Conservation (phyloP, 2,113 vertebrate species). For the Strigops habroptila region DNA sequence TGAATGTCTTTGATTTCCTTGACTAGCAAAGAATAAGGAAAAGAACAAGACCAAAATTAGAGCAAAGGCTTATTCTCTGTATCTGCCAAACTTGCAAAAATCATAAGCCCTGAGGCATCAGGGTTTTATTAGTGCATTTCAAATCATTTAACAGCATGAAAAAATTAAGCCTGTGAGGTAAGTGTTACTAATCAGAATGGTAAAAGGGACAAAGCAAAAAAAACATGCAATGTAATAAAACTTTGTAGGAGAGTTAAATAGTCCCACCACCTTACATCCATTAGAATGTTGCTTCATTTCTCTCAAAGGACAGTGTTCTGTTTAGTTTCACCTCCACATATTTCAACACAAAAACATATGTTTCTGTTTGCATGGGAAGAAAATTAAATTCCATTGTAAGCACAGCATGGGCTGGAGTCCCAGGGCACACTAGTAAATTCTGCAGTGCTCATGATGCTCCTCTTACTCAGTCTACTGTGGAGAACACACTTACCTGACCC, state of each 20-base stretch:
- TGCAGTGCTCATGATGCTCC: not conserved
- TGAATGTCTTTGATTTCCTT: not conserved
- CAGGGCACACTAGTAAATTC: not conserved
- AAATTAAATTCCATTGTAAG: conserved; percentile 47
- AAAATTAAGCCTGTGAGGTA: not conserved
- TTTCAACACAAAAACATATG: conserved; percentile 21
- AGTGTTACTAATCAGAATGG: not conserved
- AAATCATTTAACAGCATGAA: not conserved
- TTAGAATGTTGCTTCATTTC: not conserved
- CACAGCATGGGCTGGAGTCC: conserved; percentile 19
- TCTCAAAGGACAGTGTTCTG: not conserved
- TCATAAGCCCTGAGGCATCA: not conserved
- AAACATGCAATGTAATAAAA: not conserved
- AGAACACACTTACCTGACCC: not conserved
- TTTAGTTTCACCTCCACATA: conserved; percentile 20
- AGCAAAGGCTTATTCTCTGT: not conserved
- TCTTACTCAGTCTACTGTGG: not conserved
- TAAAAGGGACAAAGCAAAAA: not conserved
- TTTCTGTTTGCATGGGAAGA: conserved; percentile 27
- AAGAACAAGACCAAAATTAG: not conserved
- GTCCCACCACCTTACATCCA: not conserved
- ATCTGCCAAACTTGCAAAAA: not conserved
- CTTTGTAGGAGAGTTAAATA: not conserved
- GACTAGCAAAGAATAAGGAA: not conserved
- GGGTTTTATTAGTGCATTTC: not conserved